Evolutionary conservation across 2,113 vertebrate genomes (phyloP), one percentile per base, ranked within the genome.

Genomic region (Neolamprologus toae): DNA sequence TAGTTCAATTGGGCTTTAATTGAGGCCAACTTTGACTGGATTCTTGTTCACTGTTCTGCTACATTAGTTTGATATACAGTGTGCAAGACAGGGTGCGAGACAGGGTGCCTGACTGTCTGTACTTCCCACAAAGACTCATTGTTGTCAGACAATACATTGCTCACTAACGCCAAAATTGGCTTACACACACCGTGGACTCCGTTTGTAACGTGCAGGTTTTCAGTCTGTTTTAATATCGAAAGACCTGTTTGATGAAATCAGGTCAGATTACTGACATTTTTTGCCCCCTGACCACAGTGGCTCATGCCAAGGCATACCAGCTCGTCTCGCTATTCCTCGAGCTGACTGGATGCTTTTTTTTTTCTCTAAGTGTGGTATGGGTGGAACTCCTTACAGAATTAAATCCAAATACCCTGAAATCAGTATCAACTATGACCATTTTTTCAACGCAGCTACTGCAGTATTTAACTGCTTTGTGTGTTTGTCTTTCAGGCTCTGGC

Each of bases 401-500:
- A 21, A 76, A 73, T 1, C n/a, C 73, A 8, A 9, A n/a, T 31
- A 11, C 8, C 8, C 51, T 76, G 8, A 83, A 89, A 83, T 28
- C 73, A 37, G 35, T 2, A 49, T 49, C 33, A 81, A 54, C 51
- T 82, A 28, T 13, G 14, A 83, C n/a, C 16, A 16, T 57, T 4
- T 71, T 68, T 61, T 19, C 8, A 63, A 11, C 28, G 40, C 10
- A 23, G 17, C 28, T 12, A 3, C 23, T 78, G 5, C 71, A 28
- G 68, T 85, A 63, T 86, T 53, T 37, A 61, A 83, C 3, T 78
- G 12, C 76, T 81, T 82, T 83, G 4, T 81, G 26, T 89, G 33
- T 83, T 59, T 87, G 5, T 78, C 10, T 93, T 92, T 82, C 96
- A 99, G 99, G 97, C 97, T 91, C 97, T 99, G 96, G 97, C 97